Base-by-base conservation (phyloP, 1,140 invertebrate species). In the Drosophila pectinifera region DNA sequence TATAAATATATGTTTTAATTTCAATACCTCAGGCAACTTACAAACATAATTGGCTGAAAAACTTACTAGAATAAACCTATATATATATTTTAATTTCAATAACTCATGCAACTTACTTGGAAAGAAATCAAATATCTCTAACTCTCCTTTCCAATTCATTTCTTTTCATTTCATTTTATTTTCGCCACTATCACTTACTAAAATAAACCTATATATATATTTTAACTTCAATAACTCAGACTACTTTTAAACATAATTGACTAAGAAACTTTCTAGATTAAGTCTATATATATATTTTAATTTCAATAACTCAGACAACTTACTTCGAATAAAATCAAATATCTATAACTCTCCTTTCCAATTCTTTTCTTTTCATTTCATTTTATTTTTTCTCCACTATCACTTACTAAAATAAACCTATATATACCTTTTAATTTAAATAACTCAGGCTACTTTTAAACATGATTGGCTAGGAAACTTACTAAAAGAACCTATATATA, bases 161-260 rank as follows among this genome's bases (percentile, higher is more conserved):
- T 41, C 20, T 26, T 20, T 38, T 3, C 5, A 64, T 54, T 74
- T 49, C 58, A 41, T 64, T 56, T 46, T n/a, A 54, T 46, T 55
- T 73, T 46, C 18, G 10, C 10, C 11, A 26, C 55, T 20, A 54
- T 26, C 22, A 26, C 26, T 22, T 26, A 22, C 22, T 22, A 22
- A 22, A 22, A 22, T 22, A 22, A 22, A 22, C 1, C 1, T 22
- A 22, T 22, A 22, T 22, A 22, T 22, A 22, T 22, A 22, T 22
- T 1, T 1, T 22, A 22, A 22, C 4, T 22, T 22, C 22, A 22
- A 22, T 22, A 22, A 22, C 22, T 22, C 4, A 22, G 22, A 4
- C 22, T n/a, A n/a, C n/a, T n/a, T n/a, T n/a, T n/a, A n/a, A n/a
- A n/a, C n/a, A n/a, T n/a, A n/a, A n/a, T n/a, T n/a, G 26, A 8